These are phyloP conservation scores for Nasua narica DNA, from an alignment of 2,797 vertebrate genomes.

Conservation along the genomic window DNA sequence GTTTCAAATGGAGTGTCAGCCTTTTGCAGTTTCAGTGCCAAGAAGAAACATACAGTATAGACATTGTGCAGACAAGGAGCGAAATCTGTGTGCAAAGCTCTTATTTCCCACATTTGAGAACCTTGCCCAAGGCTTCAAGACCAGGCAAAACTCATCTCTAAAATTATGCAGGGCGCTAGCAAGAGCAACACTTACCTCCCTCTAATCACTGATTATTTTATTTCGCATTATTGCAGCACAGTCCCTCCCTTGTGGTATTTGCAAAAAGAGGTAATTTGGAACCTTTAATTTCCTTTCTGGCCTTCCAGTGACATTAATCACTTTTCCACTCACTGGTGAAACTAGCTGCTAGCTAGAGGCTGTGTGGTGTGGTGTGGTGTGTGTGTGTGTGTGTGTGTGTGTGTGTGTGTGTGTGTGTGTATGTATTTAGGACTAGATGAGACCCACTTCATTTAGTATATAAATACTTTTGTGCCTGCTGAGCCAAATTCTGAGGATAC, in stretches of 20 bases:
- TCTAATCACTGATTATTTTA: constrained; percentile 24
- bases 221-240: constrained; percentile 21
- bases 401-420: neutral
- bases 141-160: constrained; percentile 28
- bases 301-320: constrained; percentile 1
- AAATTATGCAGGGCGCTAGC: neutral
- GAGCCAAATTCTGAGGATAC: neutral
- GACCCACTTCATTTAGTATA: neutral
- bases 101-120: constrained; percentile 24
- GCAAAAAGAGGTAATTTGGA: constrained; percentile 38
- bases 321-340: neutral
- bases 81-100: constrained; percentile 1
- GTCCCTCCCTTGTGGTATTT: neutral
- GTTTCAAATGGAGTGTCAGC: neutral
- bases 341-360: neutral
- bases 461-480: neutral
- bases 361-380: too few relatives aligned
- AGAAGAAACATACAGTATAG: neutral
- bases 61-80: neutral
- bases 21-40: neutral
- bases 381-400: neutral
- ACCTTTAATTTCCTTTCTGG: constrained; percentile 29
- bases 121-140: constrained; percentile 26
- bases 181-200: constrained; percentile 22
- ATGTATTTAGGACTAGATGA: neutral